Evolutionary conservation across 2,113 vertebrate genomes (phyloP), one percentile per base, ranked within the genome.

Genomic region (Peromyscus leucopus): DNA sequence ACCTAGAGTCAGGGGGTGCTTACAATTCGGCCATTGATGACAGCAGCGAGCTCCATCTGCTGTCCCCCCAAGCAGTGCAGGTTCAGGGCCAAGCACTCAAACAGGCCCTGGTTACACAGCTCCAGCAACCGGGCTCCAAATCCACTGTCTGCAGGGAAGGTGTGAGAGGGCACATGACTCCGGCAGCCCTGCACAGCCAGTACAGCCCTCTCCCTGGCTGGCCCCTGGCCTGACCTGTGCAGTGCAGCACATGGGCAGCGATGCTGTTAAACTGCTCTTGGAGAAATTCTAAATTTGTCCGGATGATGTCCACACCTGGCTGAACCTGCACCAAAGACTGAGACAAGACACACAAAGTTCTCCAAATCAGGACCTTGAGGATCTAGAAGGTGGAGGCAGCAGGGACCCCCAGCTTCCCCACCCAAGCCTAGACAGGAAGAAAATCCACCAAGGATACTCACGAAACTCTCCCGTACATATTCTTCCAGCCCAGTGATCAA

Each of bases 21-120:
- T 95, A 99, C 99, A 91, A 99, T 99, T 61, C 99, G 97, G 98
- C 99, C 99, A 95, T 99, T 99, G 98, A 99, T 99, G 97, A 99
- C 99, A 0, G 99, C 98, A 0, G 99, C 99, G 0, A 99, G 98
- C 33, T 99, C 99, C 36, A 98, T 98, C 96, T 99, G 99, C 97
- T 99, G 99, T 94, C 99, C 99, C 82, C 99, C 98, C 90, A 99
- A 97, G 88, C 99, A 99, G 98, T 99, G 99, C 89, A 99, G 98
- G 97, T 99, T 99, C 78, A 99, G 98, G 19, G 99, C 99, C 69
- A 99, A 98, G 97, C 99, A 99, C 95, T 99, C 99, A 89, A 99
- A 99, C 71, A 99, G 97, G 1, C 99, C 99, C 97, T 99, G 99
- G 98, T 99, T 99, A 96, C 99, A 99, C 98, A 99, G 97, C 97